A percentile compares a stretch with the other conserved stretches of the same genome.
phyloP scores from a whole-genome alignment of 2,888 invertebrate species.

The Psococerastis gibbosa region DNA sequence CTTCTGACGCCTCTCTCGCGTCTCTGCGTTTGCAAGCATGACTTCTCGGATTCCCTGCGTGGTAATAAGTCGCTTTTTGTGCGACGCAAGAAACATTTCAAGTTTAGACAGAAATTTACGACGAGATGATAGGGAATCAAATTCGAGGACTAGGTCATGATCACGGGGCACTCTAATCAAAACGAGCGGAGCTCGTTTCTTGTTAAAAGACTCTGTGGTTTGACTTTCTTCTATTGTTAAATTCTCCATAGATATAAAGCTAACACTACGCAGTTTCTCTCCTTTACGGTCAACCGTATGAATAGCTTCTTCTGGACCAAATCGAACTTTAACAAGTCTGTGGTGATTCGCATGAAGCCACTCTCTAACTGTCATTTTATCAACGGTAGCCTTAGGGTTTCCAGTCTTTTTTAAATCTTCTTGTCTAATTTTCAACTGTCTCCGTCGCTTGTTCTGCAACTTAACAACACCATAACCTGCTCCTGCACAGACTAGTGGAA shows the following conservation, averaged over 20 bases:
- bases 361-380: conserved; percentile 83
- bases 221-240: conserved; percentile 81
- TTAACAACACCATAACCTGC: conserved; percentile 87
- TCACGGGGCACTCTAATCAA: conserved; percentile 66
- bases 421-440: conserved; percentile 46
- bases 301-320: conserved; percentile 73
- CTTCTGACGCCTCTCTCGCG: conserved; percentile 79
- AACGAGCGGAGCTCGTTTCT: conserved; percentile 62
- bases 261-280: conserved; percentile 68
- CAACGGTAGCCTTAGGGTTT: conserved; percentile 48
- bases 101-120: conserved; percentile 75
- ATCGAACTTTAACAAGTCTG: conserved; percentile 68
- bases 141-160: conserved; percentile 82
- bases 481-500: conserved; percentile 81
- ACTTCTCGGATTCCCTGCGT: conserved; percentile 63
- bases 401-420: conserved; percentile 4
- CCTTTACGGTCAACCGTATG: conserved; percentile 82
- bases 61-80: conserved; percentile 62
- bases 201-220: conserved; percentile 34
- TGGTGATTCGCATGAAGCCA: conserved; percentile 89
- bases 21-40: conserved; percentile 81
- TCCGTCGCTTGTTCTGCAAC: conserved; percentile 64
- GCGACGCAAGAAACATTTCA: conserved; percentile 62
- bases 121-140: conserved; percentile 60
- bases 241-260: conserved; percentile 53